phyloP scores from a whole-genome alignment of 2,888 invertebrate genomes.

The Oegoconia quadripuncta region DNA sequence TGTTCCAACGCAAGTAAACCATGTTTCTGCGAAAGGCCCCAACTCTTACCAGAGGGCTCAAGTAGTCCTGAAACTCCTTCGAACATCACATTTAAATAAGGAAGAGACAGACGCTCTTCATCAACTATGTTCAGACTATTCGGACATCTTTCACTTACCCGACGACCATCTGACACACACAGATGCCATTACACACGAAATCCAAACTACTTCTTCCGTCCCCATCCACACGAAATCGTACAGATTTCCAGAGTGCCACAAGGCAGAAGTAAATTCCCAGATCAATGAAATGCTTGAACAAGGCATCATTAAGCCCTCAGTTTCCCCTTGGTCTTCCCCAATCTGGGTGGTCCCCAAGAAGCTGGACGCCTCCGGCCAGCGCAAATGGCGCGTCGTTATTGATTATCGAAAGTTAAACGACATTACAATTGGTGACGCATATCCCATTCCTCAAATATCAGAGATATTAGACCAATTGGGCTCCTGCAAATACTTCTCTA shows the following conservation, averaged over 20 bases:
- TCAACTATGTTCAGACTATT: conserved; percentile 17
- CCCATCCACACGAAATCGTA: conserved; percentile 21
- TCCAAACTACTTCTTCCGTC: conserved; percentile 12
- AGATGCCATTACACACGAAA: conserved; percentile 13
- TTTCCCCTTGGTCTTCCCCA: conserved; percentile 20
- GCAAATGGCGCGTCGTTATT: conserved; percentile 16
- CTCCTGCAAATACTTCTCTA: conserved; percentile 18
- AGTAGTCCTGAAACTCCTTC: conserved; percentile 16
- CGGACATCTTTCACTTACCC: conserved; percentile 16
- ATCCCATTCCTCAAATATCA: conserved; percentile 13
- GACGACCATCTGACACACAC: conserved; percentile 8
- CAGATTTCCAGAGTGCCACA: conserved; percentile 18
- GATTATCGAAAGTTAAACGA: conserved; percentile 18
- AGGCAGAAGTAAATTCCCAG: conserved; percentile 19
- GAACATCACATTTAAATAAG: conserved; percentile 18
- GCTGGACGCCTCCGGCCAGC: conserved; percentile 17
- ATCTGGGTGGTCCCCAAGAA: conserved; percentile 20
- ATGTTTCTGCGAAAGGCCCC: no score
- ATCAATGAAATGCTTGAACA: conserved; percentile 18
- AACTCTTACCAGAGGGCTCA: no score
- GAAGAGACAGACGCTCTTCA: conserved; percentile 16
- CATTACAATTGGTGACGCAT: conserved; percentile 18
- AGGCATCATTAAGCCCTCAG: conserved; percentile 20
- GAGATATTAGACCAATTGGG: conserved; percentile 19
- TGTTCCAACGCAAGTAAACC: no score